Conservation (phyloP, 2,888 invertebrate genomes). For the Chrysopilus asiliformis region DNA sequence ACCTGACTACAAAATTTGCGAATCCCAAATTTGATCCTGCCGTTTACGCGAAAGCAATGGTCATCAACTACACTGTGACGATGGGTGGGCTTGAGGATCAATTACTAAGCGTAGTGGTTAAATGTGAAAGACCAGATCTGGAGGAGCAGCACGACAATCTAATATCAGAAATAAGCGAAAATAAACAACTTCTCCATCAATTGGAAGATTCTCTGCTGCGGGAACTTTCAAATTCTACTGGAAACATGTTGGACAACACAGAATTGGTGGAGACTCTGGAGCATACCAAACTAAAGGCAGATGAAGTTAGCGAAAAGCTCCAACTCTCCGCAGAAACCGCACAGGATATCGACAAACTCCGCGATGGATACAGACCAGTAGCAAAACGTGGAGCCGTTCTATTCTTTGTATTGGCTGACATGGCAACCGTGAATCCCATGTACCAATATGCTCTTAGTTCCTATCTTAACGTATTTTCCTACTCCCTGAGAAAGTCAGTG, state of each 20-base stretch:
- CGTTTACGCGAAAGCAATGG: constrained; percentile 72
- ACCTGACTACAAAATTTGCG: constrained; percentile 77
- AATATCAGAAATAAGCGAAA: constrained; percentile 72
- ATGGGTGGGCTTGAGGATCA: constrained; percentile 80
- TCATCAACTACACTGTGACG: constrained; percentile 87
- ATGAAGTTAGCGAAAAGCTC: constrained; percentile 70
- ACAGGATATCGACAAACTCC: constrained; percentile 63
- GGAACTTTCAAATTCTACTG: constrained; percentile 73
- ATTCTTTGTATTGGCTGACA: constrained; percentile 81
- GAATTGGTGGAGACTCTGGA: constrained; percentile 76
- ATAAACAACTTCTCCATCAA: constrained; percentile 68
- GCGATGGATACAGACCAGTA: constrained; percentile 75
- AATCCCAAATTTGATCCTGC: constrained; percentile 81
- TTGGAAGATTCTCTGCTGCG: constrained; percentile 74
- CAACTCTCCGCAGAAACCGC: constrained; percentile 61
- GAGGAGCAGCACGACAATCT: constrained; percentile 76
- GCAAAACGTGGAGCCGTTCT: constrained; percentile 78
- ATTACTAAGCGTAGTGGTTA: constrained; percentile 75
- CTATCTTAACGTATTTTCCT: constrained; percentile 73
- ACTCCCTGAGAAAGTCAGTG: constrained; percentile 66
- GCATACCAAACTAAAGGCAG: constrained; percentile 76
- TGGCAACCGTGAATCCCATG: constrained; percentile 81
- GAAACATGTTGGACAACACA: constrained; percentile 86
- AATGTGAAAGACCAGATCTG: constrained; percentile 72
- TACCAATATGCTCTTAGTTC: constrained; percentile 82